Percentiles rank a stretch among this genome's conserved stretches.
Evolutionary conservation across 2,797 vertebrate genomes (phyloP).

Genomic region (Psittacula derbiana): DNA sequence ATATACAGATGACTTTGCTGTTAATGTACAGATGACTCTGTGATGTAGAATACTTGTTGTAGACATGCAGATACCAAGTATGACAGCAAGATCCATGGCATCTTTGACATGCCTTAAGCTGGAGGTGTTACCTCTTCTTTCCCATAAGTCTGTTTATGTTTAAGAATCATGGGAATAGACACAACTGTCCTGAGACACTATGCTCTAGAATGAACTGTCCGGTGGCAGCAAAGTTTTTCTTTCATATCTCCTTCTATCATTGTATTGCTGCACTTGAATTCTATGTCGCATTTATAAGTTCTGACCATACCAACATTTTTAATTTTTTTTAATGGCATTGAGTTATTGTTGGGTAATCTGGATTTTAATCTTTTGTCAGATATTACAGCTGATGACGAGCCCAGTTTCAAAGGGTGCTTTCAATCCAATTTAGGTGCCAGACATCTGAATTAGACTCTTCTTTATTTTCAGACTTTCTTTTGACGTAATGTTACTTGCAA

Average conservation of each 20-base stretch:
- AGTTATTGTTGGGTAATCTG: not conserved
- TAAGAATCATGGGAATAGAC: not conserved
- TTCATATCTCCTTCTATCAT: not conserved
- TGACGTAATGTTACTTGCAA: not conserved
- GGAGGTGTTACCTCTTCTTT: not conserved
- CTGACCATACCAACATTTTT: not conserved
- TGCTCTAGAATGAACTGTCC: not conserved
- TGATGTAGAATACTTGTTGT: not conserved
- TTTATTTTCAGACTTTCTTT: not conserved
- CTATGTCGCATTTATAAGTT: not conserved
- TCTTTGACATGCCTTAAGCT: not conserved
- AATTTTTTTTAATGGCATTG: not conserved
- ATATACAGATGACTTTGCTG: not conserved
- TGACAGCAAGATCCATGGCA: not conserved
- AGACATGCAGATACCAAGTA: not conserved
- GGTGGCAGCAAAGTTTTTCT: not conserved
- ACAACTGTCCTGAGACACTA: not conserved
- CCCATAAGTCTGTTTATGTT: not conserved
- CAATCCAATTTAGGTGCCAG: not conserved
- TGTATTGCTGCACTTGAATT: not conserved
- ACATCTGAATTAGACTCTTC: not conserved
- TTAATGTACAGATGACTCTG: not conserved
- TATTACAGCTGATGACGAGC: not conserved
- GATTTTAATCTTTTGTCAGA: not conserved
- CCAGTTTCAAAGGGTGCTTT: not conserved